A percentile compares a stretch with the other conserved stretches of the same genome.
Conservation (phyloP, 2,888 invertebrate genomes). For the Melipona beecheii region DNA sequence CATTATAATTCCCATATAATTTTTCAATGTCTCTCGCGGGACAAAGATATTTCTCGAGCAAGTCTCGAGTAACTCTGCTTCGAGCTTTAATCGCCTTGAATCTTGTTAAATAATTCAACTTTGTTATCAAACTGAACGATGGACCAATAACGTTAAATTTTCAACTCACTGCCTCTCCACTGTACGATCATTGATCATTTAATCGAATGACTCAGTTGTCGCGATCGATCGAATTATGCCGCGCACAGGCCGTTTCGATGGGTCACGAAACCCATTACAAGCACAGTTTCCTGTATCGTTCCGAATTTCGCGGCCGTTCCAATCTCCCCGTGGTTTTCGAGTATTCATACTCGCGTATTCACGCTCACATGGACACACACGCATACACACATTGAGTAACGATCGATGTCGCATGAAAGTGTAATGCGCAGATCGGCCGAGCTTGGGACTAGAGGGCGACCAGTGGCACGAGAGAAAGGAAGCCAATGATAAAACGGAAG, state of each 20-base stretch:
- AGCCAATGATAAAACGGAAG: constrained; percentile 5
- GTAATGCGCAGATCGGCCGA: constrained; percentile 68
- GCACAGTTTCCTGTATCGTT: constrained; percentile 25
- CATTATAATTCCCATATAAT: not conserved
- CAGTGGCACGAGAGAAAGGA: constrained; percentile 46
- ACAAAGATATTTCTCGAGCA: no score
- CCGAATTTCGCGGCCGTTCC: constrained; percentile 47
- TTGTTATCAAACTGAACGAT: not conserved
- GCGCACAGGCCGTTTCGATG: not conserved
- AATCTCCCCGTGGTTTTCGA: constrained; percentile 60
- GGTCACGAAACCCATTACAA: not conserved
- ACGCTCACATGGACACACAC: not conserved
- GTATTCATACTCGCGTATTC: constrained; percentile 21
- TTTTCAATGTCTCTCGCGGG: not conserved
- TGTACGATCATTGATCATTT: not conserved
- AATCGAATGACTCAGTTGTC: not conserved
- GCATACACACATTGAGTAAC: constrained; percentile 51
- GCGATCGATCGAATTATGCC: not conserved
- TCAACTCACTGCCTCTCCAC: not conserved
- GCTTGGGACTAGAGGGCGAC: constrained; percentile 59
- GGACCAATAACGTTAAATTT: not conserved
- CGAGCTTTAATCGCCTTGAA: no score
- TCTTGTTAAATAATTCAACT: not conserved
- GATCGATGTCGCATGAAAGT: constrained; percentile 71
- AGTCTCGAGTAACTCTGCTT: no score